Evolutionary conservation across 2,113 vertebrate genomes (phyloP).

Genomic region (Aptenodytes forsteri): DNA sequence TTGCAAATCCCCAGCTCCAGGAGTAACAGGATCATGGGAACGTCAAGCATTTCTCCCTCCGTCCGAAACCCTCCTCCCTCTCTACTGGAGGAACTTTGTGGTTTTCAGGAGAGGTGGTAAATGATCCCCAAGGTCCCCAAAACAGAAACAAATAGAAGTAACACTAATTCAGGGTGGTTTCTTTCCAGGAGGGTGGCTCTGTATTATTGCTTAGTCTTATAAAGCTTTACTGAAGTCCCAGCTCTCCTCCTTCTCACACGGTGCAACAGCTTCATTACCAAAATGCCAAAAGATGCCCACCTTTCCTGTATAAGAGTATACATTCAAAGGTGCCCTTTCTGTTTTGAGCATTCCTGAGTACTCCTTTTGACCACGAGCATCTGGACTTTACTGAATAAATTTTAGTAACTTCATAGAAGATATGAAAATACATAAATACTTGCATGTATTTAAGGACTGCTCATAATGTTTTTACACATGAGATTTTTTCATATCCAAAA

Average conservation of each 20-base stretch:
- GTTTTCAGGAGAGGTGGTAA: background rate
- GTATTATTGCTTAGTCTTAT: background rate
- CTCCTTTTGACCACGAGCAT: background rate
- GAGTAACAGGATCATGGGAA: background rate
- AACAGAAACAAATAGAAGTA: background rate
- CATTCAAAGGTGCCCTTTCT: background rate
- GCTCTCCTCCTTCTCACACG: background rate
- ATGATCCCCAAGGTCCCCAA: background rate
- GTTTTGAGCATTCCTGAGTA: background rate
- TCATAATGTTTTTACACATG: background rate
- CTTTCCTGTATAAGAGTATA: background rate
- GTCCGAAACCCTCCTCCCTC: background rate
- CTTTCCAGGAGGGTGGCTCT: background rate
- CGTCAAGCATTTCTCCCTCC: background rate
- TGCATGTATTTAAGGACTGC: background rate
- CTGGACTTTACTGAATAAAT: background rate
- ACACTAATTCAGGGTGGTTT: background rate
- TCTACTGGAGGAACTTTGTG: background rate
- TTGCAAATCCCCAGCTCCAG: background rate
- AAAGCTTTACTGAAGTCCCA: background rate
- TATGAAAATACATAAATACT: background rate
- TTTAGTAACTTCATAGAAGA: background rate
- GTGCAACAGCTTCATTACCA: background rate
- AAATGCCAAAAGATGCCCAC: background rate
- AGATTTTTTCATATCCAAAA: background rate